Percentiles rank a stretch among this genome's conserved stretches.
phyloP scores from a whole-genome alignment of 2,113 vertebrate genomes.

The Dromiciops gliroides region DNA sequence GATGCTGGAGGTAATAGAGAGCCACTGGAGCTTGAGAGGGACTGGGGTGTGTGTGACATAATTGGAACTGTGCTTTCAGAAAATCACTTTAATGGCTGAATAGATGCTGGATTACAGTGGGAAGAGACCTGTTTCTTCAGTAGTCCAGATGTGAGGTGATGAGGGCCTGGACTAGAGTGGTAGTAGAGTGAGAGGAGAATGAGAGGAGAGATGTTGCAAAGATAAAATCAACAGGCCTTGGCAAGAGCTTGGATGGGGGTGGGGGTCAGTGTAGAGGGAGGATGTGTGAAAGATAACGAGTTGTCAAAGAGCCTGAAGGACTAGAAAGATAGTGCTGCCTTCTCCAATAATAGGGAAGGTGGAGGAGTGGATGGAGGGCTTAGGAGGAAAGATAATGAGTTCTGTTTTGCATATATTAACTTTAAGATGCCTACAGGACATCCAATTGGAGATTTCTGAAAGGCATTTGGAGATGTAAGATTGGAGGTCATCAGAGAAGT shows the following conservation, averaged over 20 bases:
- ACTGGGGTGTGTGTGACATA: no score
- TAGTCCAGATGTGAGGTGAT: no score
- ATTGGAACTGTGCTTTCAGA: neutral
- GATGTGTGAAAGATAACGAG: no score
- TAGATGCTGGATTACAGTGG: neutral
- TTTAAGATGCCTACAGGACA: neutral
- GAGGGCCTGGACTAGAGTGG: no score
- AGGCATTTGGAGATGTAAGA: neutral
- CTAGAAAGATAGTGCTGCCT: no score
- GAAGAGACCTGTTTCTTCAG: neutral
- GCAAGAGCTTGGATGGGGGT: neutral
- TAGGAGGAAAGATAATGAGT: neutral
- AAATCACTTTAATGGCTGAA: neutral
- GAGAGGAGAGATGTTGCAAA: no score
- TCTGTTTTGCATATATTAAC: neutral
- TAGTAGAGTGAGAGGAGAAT: no score
- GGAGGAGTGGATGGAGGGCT: neutral
- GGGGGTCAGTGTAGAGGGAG: no score
- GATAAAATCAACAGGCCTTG: no score
- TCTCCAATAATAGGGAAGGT: neutral
- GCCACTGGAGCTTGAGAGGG: no score
- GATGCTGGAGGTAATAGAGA: neutral
- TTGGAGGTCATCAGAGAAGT: no score
- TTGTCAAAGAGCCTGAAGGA: neutral
- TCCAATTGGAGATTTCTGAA: no score